Evolutionary conservation across 1,140 invertebrate species (phyloP).

Genomic region (Colletes gigas): DNA sequence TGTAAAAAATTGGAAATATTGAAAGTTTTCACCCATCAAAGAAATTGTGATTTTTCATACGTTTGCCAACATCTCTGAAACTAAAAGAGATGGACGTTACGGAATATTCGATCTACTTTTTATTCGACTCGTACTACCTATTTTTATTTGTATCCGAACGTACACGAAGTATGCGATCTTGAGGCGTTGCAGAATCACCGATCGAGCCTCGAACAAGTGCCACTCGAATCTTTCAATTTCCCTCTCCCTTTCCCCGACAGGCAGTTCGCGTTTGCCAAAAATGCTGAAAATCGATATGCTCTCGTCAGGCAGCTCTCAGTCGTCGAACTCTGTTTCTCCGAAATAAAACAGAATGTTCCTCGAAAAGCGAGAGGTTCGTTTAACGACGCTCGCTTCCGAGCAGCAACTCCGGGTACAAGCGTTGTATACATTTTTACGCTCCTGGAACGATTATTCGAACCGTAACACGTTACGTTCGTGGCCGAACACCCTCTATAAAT

Average conservation of each 20-base stretch:
- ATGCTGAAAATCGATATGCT: conserved; percentile 8
- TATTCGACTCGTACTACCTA: too few relatives aligned
- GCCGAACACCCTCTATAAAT: too few relatives aligned
- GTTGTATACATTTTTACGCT: background rate
- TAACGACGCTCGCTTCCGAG: background rate
- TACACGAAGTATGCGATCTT: background rate
- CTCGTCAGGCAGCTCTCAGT: background rate
- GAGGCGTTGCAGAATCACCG: background rate
- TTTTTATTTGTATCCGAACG: background rate
- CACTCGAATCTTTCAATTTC: background rate
- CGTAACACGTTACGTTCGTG: too few relatives aligned
- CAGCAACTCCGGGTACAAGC: too few relatives aligned
- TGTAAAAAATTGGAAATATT: too few relatives aligned
- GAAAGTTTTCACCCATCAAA: too few relatives aligned
- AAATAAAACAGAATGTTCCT: background rate
- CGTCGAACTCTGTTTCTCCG: background rate
- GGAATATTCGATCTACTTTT: too few relatives aligned
- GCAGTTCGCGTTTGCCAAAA: conserved; percentile 15
- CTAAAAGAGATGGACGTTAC: too few relatives aligned
- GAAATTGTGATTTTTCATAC: too few relatives aligned
- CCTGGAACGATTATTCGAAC: background rate
- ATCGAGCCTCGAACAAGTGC: background rate
- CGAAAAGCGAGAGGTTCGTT: background rate
- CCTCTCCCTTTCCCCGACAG: too few relatives aligned
- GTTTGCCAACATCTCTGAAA: too few relatives aligned